Evolutionary conservation across 2,113 vertebrate species (phyloP).

Genomic region (Lampris megalopsis): DNA sequence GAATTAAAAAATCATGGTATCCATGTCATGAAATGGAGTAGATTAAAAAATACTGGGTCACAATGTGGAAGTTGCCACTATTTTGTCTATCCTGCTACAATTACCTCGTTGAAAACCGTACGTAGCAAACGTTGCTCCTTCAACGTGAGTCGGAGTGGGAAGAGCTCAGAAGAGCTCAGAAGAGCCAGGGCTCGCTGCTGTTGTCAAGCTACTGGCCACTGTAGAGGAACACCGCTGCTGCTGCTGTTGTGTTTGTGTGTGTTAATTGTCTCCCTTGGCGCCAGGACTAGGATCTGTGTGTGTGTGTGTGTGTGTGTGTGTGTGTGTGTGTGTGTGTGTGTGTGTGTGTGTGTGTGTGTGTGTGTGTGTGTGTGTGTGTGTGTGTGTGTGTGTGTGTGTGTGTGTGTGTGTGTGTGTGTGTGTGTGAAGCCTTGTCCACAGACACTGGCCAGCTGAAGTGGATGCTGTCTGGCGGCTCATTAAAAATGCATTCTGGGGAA

Average conservation of each 20-base stretch:
- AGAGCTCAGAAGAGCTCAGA: slow-evolving; percentile 2
- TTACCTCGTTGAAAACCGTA: too few species aligned
- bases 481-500: slow-evolving; percentile 84
- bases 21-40: too few species aligned
- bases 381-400: too few species aligned
- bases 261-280: slow-evolving; percentile 76
- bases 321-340: slow-evolving; percentile 13
- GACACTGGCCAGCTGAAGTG: slow-evolving; percentile 80
- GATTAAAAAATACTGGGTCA: too few species aligned
- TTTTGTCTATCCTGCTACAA: too few species aligned
- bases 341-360: slow-evolving; percentile 13
- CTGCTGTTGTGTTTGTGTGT: slow-evolving; percentile 56
- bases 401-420: too few species aligned
- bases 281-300: slow-evolving; percentile 40
- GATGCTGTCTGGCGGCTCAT: slow-evolving; percentile 79
- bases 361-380: too few species aligned
- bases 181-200: slow-evolving; percentile 18
- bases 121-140: slow-evolving; percentile 1
- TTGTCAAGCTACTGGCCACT: slow-evolving; percentile 31
- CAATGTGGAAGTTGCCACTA: too few species aligned
- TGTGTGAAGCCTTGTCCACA: slow-evolving; percentile 71
- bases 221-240: slow-evolving; percentile 22
- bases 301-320: slow-evolving; percentile 6
- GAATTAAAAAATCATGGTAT: too few species aligned
- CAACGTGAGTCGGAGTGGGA: slow-evolving; percentile 3